These are phyloP conservation scores for Melanostoma scalare DNA, from an alignment of 2,888 invertebrate genomes.

Conservation along the genomic window DNA sequence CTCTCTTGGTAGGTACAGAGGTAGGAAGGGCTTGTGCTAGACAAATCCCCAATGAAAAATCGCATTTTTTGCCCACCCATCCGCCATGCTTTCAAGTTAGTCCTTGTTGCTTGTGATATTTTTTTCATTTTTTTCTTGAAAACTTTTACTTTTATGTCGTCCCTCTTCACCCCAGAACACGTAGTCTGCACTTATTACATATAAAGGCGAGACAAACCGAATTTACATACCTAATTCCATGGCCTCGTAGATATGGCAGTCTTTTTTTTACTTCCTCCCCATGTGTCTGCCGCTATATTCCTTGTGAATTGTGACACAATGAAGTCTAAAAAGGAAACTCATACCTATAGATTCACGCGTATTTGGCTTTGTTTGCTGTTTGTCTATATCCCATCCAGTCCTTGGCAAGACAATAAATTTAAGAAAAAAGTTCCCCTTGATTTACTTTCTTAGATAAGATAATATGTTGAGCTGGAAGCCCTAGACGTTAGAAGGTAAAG, in stretches of 20 bases:
- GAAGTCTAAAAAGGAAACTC: not conserved
- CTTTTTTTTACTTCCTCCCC: slow-evolving; percentile 3
- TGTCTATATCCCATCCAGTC: no score
- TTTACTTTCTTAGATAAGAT: no score
- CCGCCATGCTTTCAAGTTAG: slow-evolving; percentile 7
- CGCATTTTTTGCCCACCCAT: slow-evolving; percentile 12
- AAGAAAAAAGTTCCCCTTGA: no score
- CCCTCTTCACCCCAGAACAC: not conserved
- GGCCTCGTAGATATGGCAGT: not conserved
- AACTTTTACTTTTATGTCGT: not conserved
- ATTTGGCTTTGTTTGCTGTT: no score
- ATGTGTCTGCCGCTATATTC: slow-evolving; percentile 5
- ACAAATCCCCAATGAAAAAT: slow-evolving; percentile 40
- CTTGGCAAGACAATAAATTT: no score
- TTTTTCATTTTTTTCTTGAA: not conserved
- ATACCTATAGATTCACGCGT: no score
- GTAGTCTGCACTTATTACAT: not conserved
- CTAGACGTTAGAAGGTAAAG: not conserved
- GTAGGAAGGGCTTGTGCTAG: slow-evolving; percentile 27
- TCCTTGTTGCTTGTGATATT: slow-evolving; percentile 3
- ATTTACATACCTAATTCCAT: slow-evolving; percentile 3
- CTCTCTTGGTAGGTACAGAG: not conserved
- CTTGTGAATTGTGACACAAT: slow-evolving; percentile 9
- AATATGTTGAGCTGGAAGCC: not conserved
- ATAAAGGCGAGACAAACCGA: not conserved